Evolutionary conservation across 2,113 vertebrate genomes (phyloP).

Genomic region (Quiscalus mexicanus): DNA sequence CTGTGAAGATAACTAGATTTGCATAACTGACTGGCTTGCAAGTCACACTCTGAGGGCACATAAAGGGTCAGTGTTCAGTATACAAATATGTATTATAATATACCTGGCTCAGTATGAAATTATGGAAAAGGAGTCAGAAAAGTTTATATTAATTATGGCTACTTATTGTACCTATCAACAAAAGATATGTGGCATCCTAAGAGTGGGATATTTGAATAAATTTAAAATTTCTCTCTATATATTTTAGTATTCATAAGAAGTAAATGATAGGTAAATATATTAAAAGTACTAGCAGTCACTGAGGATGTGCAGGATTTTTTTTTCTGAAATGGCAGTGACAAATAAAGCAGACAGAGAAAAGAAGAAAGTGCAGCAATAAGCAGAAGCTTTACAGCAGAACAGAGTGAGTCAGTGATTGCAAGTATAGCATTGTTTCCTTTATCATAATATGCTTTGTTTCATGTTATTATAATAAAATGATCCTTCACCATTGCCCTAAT

Average conservation of each 20-base stretch:
- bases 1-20: neutral
- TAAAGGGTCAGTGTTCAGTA: neutral
- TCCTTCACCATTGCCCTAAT: neutral
- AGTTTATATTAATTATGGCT: neutral
- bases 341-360: neutral
- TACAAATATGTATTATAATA: neutral
- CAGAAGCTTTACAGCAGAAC: neutral
- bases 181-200: neutral
- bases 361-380: neutral
- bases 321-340: neutral
- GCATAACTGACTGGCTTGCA: neutral
- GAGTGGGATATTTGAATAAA: neutral
- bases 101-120: neutral
- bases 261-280: neutral
- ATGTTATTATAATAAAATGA: neutral
- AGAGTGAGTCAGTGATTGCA: neutral
- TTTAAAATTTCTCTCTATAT: neutral
- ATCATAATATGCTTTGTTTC: neutral
- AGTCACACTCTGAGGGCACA: neutral
- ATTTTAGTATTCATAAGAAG: neutral
- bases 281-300: neutral
- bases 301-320: neutral
- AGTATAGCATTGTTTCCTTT: neutral
- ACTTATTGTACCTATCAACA: neutral
- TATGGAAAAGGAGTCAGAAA: neutral